Conservation (phyloP, 2,113 vertebrate species). For the Garra rufa region DNA sequence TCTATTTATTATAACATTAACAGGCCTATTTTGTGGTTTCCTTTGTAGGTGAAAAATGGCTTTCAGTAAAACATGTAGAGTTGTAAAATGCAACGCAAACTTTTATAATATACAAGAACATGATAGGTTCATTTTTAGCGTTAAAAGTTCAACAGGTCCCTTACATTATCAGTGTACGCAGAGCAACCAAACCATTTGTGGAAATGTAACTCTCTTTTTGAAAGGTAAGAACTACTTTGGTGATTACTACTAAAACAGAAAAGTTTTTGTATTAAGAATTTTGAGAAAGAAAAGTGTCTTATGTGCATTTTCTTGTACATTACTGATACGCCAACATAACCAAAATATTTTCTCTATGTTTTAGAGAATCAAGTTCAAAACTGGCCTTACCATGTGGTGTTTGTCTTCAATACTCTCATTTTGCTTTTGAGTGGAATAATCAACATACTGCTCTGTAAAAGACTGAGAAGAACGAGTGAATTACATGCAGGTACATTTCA, state of each 20-base stretch:
- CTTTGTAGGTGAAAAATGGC: background rate
- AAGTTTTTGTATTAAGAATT: background rate
- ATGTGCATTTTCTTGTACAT: background rate
- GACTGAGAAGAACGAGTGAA: constrained; percentile 1
- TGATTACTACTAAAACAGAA: background rate
- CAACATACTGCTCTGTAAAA: constrained; percentile 14
- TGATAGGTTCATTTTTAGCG: background rate
- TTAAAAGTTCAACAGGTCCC: too few species aligned
- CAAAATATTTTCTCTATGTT: background rate
- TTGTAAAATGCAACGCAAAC: background rate
- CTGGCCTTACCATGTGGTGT: constrained; percentile 1
- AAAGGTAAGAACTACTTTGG: background rate
- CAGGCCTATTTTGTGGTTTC: background rate
- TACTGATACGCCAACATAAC: background rate
- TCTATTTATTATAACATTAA: background rate
- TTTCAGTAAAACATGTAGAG: background rate
- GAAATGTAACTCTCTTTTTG: background rate
- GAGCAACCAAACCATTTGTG: background rate
- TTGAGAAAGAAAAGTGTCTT: background rate
- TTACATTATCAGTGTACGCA: background rate
- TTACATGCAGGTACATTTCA: background rate
- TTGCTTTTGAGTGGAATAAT: constrained; percentile 29
- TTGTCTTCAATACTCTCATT: constrained; percentile 17
- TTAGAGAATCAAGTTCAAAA: background rate
- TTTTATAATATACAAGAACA: background rate